Conservation (phyloP, 92 coral and sea anemone genomes). For the Porites rus region DNA sequence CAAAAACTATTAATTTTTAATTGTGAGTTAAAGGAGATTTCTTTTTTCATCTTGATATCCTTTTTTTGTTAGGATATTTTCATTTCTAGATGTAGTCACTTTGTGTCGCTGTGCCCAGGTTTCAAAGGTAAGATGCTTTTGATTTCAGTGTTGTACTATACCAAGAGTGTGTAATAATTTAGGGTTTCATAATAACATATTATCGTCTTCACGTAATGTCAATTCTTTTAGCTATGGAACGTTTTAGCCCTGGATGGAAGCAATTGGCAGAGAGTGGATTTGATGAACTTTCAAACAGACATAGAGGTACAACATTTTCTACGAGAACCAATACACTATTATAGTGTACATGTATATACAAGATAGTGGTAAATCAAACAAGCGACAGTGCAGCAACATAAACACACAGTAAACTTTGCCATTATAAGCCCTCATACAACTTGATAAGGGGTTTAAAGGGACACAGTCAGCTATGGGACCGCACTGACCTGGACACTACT, state of each 20-base stretch:
- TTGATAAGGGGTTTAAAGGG: too few species aligned
- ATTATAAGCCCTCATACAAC: too few species aligned
- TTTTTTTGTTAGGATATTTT: constrained; percentile 82
- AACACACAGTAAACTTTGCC: too few species aligned
- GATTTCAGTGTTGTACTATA: too few species aligned
- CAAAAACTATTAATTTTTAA: too few species aligned
- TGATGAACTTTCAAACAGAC: constrained; percentile 96
- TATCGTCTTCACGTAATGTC: not conserved
- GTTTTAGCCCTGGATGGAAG: constrained; percentile 98
- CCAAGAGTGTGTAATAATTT: not conserved
- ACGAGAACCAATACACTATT: not conserved
- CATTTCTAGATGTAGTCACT: constrained; percentile 96
- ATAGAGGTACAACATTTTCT: constrained; percentile 77
- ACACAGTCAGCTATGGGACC: too few species aligned
- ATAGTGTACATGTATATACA: too few species aligned
- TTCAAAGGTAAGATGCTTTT: constrained; percentile 76
- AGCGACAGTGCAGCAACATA: too few species aligned
- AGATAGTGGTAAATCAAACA: too few species aligned
- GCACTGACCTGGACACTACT: too few species aligned
- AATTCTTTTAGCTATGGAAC: constrained; percentile 88
- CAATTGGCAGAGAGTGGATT: constrained; percentile 98
- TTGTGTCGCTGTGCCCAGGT: constrained; percentile 97
- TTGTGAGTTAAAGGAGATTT: too few species aligned
- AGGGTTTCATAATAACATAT: not conserved
- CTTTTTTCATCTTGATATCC: not conserved